phyloP scores from a whole-genome alignment of 2,888 invertebrate species.

The Calephelis perditalis region DNA sequence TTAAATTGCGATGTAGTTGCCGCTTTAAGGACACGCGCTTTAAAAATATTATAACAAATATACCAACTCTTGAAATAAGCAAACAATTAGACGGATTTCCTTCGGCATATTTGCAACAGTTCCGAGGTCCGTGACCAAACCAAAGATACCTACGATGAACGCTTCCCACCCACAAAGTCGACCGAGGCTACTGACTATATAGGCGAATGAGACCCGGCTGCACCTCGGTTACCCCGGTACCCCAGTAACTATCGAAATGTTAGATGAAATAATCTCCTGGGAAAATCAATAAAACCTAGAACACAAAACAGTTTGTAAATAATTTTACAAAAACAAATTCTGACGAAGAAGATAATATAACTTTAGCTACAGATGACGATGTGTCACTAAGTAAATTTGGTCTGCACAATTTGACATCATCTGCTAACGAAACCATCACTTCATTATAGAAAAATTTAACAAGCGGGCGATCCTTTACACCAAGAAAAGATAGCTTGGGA shows the following conservation, averaged over 20 bases:
- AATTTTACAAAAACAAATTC: conserved; percentile 39
- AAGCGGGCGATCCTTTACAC: conserved; percentile 59
- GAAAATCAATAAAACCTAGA: no score
- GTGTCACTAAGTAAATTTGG: conserved; percentile 68
- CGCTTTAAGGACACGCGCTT: not conserved
- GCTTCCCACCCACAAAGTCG: no score
- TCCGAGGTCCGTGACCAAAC: not conserved
- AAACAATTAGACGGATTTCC: no score
- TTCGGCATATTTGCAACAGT: not conserved
- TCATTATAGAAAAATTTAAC: conserved; percentile 46
- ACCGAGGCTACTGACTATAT: no score
- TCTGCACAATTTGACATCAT: conserved; percentile 58
- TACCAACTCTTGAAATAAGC: no score
- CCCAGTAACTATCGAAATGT: no score
- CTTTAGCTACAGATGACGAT: conserved; percentile 65
- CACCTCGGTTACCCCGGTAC: no score
- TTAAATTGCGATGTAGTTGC: not conserved
- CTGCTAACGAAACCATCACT: conserved; percentile 54
- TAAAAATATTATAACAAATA: no score
- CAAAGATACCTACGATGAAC: no score
- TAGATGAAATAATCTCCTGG: no score
- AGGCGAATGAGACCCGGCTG: no score
- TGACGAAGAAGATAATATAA: conserved; percentile 49
- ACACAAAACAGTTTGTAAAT: conserved; percentile 44
- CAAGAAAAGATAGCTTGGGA: conserved; percentile 52